phyloP scores from a whole-genome alignment of 1,140 invertebrate genomes.

The Hyles vespertilio region DNA sequence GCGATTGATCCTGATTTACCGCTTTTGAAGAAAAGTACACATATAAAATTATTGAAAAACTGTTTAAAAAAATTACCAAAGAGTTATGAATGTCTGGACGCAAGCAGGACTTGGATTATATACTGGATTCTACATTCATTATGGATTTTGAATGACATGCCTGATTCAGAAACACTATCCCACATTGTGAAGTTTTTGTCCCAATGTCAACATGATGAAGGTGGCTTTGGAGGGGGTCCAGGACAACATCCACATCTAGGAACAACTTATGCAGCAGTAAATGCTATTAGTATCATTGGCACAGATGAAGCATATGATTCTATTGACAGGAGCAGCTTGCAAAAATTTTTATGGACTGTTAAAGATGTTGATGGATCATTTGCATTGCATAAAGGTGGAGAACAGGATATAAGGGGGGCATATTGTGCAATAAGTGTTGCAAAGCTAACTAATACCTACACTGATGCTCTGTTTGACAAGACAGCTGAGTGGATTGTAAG shows the following conservation, averaged over 20 bases:
- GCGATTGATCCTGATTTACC: conserved; percentile 78
- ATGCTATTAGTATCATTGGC: conserved; percentile 92
- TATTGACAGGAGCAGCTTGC: conserved; percentile 88
- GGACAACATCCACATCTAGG: conserved; percentile 94
- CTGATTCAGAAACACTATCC: conserved; percentile 81
- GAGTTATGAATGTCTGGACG: conserved; percentile 90
- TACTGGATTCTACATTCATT: conserved; percentile 97
- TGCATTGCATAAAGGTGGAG: conserved; percentile 93
- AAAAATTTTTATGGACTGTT: conserved; percentile 87
- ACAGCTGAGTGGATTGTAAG: conserved; percentile 94
- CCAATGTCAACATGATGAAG: conserved; percentile 87
- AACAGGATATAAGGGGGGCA: conserved; percentile 94
- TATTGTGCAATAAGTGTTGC: conserved; percentile 97
- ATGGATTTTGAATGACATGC: conserved; percentile 85
- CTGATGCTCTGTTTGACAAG: conserved; percentile 86
- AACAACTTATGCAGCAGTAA: conserved; percentile 97
- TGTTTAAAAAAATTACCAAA: conserved; percentile 81
- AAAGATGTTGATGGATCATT: conserved; percentile 92
- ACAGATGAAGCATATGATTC: conserved; percentile 90
- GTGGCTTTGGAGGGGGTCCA: conserved; percentile 97
- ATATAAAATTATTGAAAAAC: conserved; percentile 82
- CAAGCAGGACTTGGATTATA: conserved; percentile 95
- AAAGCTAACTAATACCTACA: conserved; percentile 87
- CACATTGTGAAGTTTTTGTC: conserved; percentile 82
- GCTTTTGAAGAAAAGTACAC: conserved; percentile 79